A percentile compares a stretch with the other conserved stretches of the same genome.
These are phyloP conservation scores for Salminus brasiliensis DNA, from an alignment of 2,113 vertebrate species.

Conservation along the genomic window DNA sequence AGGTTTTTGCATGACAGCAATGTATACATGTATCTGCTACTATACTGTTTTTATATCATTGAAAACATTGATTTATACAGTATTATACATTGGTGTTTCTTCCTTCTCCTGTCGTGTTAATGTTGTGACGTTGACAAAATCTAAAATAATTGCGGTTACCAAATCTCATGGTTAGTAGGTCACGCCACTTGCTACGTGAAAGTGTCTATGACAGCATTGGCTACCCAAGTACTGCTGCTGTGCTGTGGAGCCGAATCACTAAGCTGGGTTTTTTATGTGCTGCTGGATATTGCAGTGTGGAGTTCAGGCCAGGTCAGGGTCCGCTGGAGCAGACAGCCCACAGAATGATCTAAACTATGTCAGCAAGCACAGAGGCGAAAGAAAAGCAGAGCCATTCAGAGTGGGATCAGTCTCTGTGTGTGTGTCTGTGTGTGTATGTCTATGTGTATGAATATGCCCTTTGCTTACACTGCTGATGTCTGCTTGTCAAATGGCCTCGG, in stretches of 20 bases:
- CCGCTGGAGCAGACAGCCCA: conserved; percentile 27
- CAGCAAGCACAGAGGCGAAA: conserved; percentile 50
- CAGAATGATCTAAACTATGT: conserved; percentile 50
- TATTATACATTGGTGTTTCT: too few species aligned
- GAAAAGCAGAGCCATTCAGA: conserved; percentile 46
- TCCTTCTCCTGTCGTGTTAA: neutral
- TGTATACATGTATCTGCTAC: too few species aligned
- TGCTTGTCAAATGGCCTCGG: conserved; percentile 20
- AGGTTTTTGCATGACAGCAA: too few species aligned
- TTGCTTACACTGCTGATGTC: conserved; percentile 40
- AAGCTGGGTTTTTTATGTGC: conserved; percentile 6
- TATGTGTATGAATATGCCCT: conserved; percentile 14
- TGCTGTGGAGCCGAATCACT: neutral
- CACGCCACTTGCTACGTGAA: neutral
- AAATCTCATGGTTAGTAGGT: neutral
- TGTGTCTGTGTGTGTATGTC: conserved; percentile 2
- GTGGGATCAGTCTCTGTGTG: conserved; percentile 32
- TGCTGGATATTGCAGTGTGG: conserved; percentile 18
- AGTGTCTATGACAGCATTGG: neutral
- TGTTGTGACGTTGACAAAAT: too few species aligned
- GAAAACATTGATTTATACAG: too few species aligned
- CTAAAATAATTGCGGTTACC: neutral
- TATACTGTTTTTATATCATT: too few species aligned
- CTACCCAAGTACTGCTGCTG: neutral
- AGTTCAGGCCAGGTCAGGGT: conserved; percentile 38